Conservation (phyloP, 2,113 vertebrate species). For the Pontoporia blainvillei region DNA sequence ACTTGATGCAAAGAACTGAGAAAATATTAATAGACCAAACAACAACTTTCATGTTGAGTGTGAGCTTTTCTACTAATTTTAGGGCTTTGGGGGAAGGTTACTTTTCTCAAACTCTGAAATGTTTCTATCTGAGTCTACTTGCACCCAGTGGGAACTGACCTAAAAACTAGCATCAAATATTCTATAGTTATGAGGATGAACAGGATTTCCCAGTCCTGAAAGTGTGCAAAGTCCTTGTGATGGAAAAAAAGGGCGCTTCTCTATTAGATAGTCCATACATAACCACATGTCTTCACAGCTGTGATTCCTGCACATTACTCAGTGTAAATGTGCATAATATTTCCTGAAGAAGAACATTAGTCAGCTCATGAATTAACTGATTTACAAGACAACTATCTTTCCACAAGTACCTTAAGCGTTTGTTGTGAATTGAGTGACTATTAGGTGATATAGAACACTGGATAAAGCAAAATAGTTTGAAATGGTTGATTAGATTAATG, state of each 20-base stretch:
- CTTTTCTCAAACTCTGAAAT: slow-evolving; percentile 46
- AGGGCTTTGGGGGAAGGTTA: slow-evolving; percentile 35
- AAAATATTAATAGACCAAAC: slow-evolving; percentile 73
- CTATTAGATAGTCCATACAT: not conserved
- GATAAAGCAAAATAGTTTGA: not conserved
- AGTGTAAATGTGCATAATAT: not conserved
- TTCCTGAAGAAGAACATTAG: not conserved
- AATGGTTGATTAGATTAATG: not conserved
- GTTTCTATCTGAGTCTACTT: slow-evolving; percentile 42
- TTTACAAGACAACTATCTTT: not conserved
- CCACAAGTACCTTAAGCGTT: not conserved
- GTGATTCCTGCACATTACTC: not conserved
- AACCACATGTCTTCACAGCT: not conserved
- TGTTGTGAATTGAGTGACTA: not conserved
- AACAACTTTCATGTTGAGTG: slow-evolving; percentile 65
- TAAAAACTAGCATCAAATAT: slow-evolving; percentile 48
- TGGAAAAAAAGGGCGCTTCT: not conserved
- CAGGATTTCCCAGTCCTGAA: not conserved
- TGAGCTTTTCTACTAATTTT: slow-evolving; percentile 66
- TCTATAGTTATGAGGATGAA: slow-evolving; percentile 10
- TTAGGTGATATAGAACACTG: not conserved
- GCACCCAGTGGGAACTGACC: slow-evolving; percentile 54
- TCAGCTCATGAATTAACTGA: not conserved
- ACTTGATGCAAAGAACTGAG: slow-evolving; percentile 61
- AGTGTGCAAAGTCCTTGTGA: not conserved